Evolutionary conservation across 1,140 invertebrate genomes (phyloP).

Genomic region (Coptotermes formosanus): DNA sequence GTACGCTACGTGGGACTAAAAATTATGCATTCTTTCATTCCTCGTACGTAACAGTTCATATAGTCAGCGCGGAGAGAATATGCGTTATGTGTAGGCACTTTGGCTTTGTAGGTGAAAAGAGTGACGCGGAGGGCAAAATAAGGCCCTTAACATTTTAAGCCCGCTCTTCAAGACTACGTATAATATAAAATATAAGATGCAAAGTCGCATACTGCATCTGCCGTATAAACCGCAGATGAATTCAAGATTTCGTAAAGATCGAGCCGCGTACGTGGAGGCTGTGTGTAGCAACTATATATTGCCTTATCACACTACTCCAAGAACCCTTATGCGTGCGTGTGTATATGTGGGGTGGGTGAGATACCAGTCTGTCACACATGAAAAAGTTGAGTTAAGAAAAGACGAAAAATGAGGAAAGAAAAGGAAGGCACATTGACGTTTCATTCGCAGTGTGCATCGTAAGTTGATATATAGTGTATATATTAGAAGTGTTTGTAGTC

Average conservation of each 20-base stretch:
- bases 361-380: not conserved
- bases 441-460: not conserved
- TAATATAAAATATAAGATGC: conserved; percentile 14
- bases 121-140: not conserved
- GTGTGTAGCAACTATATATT: not conserved
- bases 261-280: not conserved
- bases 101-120: not conserved
- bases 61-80: not conserved
- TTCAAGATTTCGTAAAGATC: conserved; percentile 13
- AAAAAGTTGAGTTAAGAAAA: not conserved
- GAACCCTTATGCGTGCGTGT: not conserved
- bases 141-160: conserved; percentile 7
- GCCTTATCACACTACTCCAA: not conserved
- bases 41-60: not conserved
- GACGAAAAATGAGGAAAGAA: not conserved
- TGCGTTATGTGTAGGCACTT: not conserved
- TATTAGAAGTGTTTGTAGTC: not conserved
- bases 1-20: not conserved
- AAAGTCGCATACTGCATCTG: not conserved
- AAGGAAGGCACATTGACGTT: not conserved
- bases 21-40: not conserved
- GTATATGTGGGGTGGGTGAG: not conserved
- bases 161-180: not conserved
- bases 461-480: not conserved
- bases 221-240: not conserved